Evolutionary conservation across 1,140 invertebrate species (phyloP).

Genomic region (Drosophila ananassae): DNA sequence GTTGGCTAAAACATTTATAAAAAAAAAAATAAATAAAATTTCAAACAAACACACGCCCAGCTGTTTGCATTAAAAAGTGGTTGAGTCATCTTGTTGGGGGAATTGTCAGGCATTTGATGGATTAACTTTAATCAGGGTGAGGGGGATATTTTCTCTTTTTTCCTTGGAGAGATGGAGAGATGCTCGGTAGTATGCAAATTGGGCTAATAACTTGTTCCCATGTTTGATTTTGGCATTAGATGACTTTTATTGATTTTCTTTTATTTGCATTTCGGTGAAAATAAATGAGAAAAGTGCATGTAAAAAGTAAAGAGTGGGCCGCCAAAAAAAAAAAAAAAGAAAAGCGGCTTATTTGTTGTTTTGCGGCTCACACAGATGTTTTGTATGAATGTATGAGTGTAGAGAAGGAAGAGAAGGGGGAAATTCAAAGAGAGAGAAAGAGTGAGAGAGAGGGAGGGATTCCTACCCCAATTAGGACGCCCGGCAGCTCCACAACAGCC

Average conservation of each 20-base stretch:
- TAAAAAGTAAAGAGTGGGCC: slow-evolving; percentile 17
- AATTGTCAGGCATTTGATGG: slow-evolving; percentile 26
- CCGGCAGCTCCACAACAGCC: slow-evolving; percentile 54
- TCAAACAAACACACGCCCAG: slow-evolving; percentile 30
- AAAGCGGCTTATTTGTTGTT: slow-evolving; percentile 52
- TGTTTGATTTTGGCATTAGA: slow-evolving; percentile 59
- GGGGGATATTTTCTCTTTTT: slow-evolving; percentile 6
- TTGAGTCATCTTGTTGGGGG: slow-evolving; percentile 20
- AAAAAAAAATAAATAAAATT: slow-evolving; percentile 10
- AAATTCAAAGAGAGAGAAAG: background rate
- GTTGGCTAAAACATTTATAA: slow-evolving; percentile 21
- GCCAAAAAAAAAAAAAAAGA: slow-evolving; percentile 44
- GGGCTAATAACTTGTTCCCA: slow-evolving; percentile 70
- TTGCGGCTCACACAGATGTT: slow-evolving; percentile 42
- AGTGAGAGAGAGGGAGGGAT: slow-evolving; percentile 13
- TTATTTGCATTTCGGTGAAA: slow-evolving; percentile 48
- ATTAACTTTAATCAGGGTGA: slow-evolving; percentile 26
- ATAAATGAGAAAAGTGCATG: slow-evolving; percentile 38
- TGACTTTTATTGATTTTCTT: slow-evolving; percentile 76
- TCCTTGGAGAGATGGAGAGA: background rate
- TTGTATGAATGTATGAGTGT: background rate
- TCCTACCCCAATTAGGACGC: slow-evolving; percentile 64
- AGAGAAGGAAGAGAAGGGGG: background rate
- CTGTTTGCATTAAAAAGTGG: slow-evolving; percentile 1
- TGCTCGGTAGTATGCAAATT: slow-evolving; percentile 59